A percentile compares a stretch with the other conserved stretches of the same genome.
These are phyloP conservation scores for Tyto alba DNA, from an alignment of 2,113 vertebrate genomes.

Conservation along the genomic window DNA sequence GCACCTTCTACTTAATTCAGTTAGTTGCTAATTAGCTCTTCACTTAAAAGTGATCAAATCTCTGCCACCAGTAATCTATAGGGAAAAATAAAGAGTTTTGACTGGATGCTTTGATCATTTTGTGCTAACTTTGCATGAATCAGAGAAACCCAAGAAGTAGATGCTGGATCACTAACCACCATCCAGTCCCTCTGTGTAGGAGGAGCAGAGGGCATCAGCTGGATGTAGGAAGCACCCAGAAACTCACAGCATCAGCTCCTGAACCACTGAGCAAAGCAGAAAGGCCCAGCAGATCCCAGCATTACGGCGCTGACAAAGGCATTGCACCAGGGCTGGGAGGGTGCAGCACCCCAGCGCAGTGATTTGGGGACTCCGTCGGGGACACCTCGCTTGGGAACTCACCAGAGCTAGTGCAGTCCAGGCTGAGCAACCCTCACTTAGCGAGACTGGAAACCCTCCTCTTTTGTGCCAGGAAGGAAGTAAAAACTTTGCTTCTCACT, in stretches of 20 bases:
- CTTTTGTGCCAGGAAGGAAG: not conserved
- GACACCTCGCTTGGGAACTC: not conserved
- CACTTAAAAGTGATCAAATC: slow-evolving; percentile 16
- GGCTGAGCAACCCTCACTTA: not conserved
- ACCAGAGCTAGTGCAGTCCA: not conserved
- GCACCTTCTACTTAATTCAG: slow-evolving; percentile 37
- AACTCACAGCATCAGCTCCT: not conserved
- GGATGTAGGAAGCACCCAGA: not conserved
- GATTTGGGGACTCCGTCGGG: not conserved
- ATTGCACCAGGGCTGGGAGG: not conserved
- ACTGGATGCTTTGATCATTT: slow-evolving; percentile 22
- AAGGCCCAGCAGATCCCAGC: not conserved
- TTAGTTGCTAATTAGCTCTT: slow-evolving; percentile 15
- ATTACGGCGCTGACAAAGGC: not conserved
- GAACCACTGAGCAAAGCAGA: not conserved
- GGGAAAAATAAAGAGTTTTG: not conserved
- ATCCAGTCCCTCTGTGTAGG: not conserved
- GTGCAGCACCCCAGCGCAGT: not conserved
- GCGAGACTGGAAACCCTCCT: not conserved
- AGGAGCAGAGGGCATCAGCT: not conserved
- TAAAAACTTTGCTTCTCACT: not conserved
- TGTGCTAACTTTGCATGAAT: not conserved
- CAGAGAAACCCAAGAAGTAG: not conserved
- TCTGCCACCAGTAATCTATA: not conserved
- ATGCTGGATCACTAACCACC: not conserved